Evolutionary conservation across 2,797 vertebrate genomes (phyloP), one percentile per base, ranked within the genome.

Genomic region (Melanotaenia trifasciata): DNA sequence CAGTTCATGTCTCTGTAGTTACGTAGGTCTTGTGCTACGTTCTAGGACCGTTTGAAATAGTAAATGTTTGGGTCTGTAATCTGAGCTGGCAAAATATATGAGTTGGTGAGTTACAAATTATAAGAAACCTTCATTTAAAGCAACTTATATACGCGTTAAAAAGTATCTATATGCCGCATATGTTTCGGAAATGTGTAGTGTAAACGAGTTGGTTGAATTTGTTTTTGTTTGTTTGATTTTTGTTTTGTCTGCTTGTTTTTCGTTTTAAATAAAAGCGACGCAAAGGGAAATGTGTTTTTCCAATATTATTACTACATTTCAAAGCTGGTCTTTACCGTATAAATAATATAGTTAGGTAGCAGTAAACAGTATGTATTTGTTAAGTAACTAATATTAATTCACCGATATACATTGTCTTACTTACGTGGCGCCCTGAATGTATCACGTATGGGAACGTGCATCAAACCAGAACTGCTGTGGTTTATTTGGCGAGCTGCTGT

Each of bases 351-450:
- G 14, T 45, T 18, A n/a, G 9, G 6, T n/a, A 50, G 20, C 18
- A 8, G 8, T 50, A 2, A n/a, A 50, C 8, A 9, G 10, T 2
- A 50, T 22, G 2, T 50, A 9, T n/a, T 18, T 11, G 2, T 36
- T 36, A 36, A 10, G 9, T 36, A 36, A 10, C 10, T 11, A 11
- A 11, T 36, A 2, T 2, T 36, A 10, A 22, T 10, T 6, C 6
- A 22, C 8, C 47, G 8, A 50, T 22, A 22, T 10, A 22, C 7
- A 9, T 2, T 50, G 6, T 36, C 32, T 28, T 56, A 36, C n/a
- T 56, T 79, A 28, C 71, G 56, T 36, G 1, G 5, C 50, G 30
- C 53, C 1, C 0, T 79, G 65, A 86, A 85, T 1, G 79, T 26
- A 59, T 20, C 86, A 32, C 3, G 12, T 0, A 56, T 2, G 38